Base-by-base conservation (phyloP, 2,888 invertebrate species). In the Steromphala cineraria region DNA sequence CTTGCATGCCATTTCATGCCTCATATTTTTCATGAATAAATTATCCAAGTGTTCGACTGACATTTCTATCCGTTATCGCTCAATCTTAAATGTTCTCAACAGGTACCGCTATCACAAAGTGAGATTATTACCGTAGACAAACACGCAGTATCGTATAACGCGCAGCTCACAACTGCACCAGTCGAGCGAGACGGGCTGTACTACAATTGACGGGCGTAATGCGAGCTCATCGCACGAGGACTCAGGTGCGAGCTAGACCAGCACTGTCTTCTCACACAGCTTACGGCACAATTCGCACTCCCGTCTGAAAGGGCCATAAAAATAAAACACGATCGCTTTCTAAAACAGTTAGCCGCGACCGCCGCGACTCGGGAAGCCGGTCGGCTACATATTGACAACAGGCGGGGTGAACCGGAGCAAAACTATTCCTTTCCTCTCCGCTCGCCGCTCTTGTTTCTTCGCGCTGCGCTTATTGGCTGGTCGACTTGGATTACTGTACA, bases 281-380 rank as follows among this genome's bases (percentile, higher is more conserved):
- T 62, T 62, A 62, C 62, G 62, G 62, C 62, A 62, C 62, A 62
- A 24, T 62, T 62, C 62, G 24, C 62, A 62, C 62, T 62, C 62
- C 62, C 62, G 62, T 15, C 62, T 62, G 62, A 62, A 62, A 62
- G 62, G 28, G 62, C 62, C 62, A 62, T 62, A 62, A 62, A 62
- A 62, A 62, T 62, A 62, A 62, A 62, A 62, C 62, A 62, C 62
- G 62, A 62, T 62, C 62, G 62, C 62, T 62, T 62, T 62, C 62
- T 62, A 62, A 62, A 62, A 62, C 62, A 62, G 62, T 62, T 62
- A 62, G 62, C 62, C 24, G 28, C 62, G 62, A 17, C 62, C 21
- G 15, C 62, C 28, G 62, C 28, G 62, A 28, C 24, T 62, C 24
- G 28, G n/a, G 24, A 24, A 28, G 24, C 28, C 62, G 8, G 62